Conservation (phyloP, 1,140 invertebrate species). For the Plutomurus gul region DNA sequence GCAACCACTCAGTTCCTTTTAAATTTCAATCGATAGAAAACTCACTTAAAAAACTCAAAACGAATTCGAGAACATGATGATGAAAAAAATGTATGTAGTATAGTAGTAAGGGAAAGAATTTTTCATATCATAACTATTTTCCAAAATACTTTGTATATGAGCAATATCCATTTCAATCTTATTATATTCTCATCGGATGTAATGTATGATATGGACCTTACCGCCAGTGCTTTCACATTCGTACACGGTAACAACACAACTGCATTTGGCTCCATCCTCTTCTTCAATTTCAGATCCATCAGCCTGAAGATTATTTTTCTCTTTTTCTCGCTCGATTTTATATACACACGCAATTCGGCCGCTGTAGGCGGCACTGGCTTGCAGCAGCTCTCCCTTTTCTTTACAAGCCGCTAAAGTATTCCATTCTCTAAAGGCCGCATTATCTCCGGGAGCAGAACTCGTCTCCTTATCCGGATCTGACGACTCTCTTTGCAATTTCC, state of each 20-base stretch:
- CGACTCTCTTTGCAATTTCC: conserved; percentile 46
- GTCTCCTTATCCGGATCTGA: not conserved
- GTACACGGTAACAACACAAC: conserved; percentile 83
- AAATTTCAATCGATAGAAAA: conserved; percentile 10
- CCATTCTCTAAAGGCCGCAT: conserved; percentile 47
- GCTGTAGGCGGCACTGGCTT: conserved; percentile 95
- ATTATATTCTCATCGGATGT: not conserved
- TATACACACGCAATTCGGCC: conserved; percentile 96
- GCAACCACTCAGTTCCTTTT: conserved; percentile 85
- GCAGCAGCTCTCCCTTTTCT: conserved; percentile 54
- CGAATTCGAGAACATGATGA: not conserved
- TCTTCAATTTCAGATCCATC: not conserved
- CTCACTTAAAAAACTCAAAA: conserved; percentile 36
- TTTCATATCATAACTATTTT: not conserved
- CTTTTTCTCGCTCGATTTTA: conserved; percentile 63
- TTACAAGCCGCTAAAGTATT: conserved; percentile 48
- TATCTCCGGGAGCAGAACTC: not conserved
- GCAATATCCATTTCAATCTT: not conserved
- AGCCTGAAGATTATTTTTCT: conserved; percentile 15
- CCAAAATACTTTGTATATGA: not conserved
- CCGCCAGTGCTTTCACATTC: conserved; percentile 99
- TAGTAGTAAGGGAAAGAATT: not conserved
- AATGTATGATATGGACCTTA: conserved; percentile 57
- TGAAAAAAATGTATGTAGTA: not conserved
- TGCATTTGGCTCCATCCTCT: conserved; percentile 17